Base-by-base conservation (phyloP, 1,140 invertebrate species). In the Apis cerana region DNA sequence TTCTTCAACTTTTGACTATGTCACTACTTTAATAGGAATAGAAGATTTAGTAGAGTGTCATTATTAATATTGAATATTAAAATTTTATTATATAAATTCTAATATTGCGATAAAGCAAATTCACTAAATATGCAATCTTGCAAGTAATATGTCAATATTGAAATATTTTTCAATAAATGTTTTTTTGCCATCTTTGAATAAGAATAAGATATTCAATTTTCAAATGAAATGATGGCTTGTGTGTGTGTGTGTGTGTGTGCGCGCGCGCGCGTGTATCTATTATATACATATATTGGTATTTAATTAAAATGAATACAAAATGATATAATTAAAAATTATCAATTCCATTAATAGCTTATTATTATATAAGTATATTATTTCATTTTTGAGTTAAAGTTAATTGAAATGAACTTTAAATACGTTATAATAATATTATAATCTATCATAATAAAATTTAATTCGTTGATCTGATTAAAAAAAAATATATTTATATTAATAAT, bases 321-420 rank as follows among this genome's bases (percentile, higher is more conserved):
- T 48, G 2, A 27, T 23, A 65, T 15, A 56, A 48, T 62, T 54
- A 52, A 65, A 72, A 74, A 65, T 9, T n/a, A 56, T 74, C 27
- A 61, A 56, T 15, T 71, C 61, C 19, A 43, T 65, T 17, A 33
- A 61, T n/a, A 23, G 11, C 19, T 33, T 23, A 19, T 15, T 21
- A 58, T 43, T 19, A 17, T 11, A 43, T 64, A 64, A 56, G 62
- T 82, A 78, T 75, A 64, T n/a, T n/a, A 58, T 7, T 48, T 54
- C 17, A 70, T 58, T 23, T 17, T 48, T 48, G 65, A 54, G 56
- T 52, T 15, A 56, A 12, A 11, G 19, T 50, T 0, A 10, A 7
- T 65, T 19, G 4, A 50, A 68, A 56, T 1, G 8, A 77, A 78
- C 62, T 33, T 58, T 65, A 82, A 82, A 75, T 82, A 82, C 75